Conservation (phyloP, 2,797 vertebrate species). For the Siniperca scherzeri region DNA sequence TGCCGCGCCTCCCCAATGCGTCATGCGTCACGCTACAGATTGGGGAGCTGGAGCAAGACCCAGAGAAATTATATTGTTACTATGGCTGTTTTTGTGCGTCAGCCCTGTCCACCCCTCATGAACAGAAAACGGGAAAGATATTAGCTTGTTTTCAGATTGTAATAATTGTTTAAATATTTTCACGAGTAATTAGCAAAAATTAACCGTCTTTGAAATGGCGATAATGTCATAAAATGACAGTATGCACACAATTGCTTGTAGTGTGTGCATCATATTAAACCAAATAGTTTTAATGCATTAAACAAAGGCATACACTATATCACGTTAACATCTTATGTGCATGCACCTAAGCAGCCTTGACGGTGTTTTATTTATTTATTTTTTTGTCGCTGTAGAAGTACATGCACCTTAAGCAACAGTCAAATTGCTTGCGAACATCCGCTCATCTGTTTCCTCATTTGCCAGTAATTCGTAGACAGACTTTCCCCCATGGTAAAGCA, state of each 20-base stretch:
- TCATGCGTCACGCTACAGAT: slow-evolving; percentile 70
- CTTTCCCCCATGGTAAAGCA: background rate
- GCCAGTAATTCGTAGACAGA: background rate
- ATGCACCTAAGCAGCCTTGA: background rate
- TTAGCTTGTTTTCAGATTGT: background rate
- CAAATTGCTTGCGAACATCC: background rate
- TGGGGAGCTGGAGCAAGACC: slow-evolving; percentile 52
- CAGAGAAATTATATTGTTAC: slow-evolving; percentile 51
- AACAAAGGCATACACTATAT: background rate
- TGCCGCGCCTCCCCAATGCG: slow-evolving; percentile 75
- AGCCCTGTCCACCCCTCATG: slow-evolving; percentile 29
- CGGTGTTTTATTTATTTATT: background rate
- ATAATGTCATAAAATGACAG: background rate
- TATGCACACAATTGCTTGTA: background rate
- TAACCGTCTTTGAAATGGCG: background rate
- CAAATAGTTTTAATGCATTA: background rate
- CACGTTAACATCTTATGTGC: background rate
- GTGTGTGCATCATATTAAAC: background rate
- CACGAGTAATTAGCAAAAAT: background rate
- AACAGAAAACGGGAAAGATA: slow-evolving; percentile 2
- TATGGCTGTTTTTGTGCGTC: slow-evolving; percentile 70
- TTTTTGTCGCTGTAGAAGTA: background rate
- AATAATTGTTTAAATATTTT: background rate
- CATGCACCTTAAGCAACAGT: background rate
- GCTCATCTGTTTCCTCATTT: background rate